Evolutionary conservation across 2,113 vertebrate genomes (phyloP).

Genomic region (Lutjanus erythropterus): DNA sequence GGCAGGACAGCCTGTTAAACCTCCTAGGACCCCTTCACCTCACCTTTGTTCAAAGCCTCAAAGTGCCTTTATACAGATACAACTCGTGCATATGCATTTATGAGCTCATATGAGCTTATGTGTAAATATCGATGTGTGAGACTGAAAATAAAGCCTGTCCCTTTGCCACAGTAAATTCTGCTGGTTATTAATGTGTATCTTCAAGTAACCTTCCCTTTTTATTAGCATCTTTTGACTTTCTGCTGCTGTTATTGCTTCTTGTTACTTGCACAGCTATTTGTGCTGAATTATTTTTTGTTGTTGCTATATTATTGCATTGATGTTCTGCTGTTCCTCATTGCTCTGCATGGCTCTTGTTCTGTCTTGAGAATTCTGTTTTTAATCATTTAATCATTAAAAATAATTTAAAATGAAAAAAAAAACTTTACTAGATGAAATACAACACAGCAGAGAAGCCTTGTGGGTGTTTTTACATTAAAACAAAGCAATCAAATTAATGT

Average conservation of each 20-base stretch:
- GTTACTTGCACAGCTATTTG: background rate
- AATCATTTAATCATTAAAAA: no score
- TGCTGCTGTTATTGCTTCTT: background rate
- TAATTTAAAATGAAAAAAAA: no score
- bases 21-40: conserved; percentile 54
- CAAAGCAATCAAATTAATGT: no score
- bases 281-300: no score
- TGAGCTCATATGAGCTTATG: background rate
- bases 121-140: background rate
- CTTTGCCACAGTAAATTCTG: background rate
- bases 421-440: no score
- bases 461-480: no score
- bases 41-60: conserved; percentile 59
- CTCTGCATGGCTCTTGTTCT: no score
- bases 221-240: background rate
- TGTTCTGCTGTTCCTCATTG: no score
- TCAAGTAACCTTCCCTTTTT: background rate
- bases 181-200: background rate
- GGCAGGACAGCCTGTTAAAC: conserved; percentile 64
- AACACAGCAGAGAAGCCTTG: no score
- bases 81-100: background rate
- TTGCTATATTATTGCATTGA: no score
- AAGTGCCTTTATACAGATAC: conserved; percentile 42
- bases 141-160: background rate
- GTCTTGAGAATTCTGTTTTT: no score